These are phyloP conservation scores for Leucozona laternaria DNA, from an alignment of 2,888 invertebrate species.

Conservation along the genomic window DNA sequence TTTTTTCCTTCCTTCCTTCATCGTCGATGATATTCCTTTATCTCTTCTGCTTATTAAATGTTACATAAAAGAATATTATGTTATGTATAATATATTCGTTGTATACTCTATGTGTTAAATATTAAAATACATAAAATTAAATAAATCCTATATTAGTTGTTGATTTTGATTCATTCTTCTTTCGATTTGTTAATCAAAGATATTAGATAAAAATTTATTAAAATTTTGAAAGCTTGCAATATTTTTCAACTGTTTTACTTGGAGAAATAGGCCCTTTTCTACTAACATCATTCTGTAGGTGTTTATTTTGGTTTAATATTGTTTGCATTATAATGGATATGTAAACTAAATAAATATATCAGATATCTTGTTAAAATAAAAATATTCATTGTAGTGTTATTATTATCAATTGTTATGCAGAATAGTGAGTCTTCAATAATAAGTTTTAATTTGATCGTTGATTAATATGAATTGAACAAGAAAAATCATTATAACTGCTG, in stretches of 20 bases:
- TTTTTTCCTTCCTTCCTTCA: slow-evolving; percentile 5
- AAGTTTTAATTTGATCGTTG: slow-evolving; percentile 4
- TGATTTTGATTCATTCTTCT: slow-evolving; percentile 43
- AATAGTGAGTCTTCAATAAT: slow-evolving; percentile 4
- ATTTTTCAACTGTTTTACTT: not conserved
- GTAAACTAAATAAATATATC: not conserved
- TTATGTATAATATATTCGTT: slow-evolving; percentile 43
- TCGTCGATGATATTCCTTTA: slow-evolving; percentile 30
- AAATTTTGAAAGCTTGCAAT: not conserved
- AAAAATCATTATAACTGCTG: slow-evolving; percentile 59
- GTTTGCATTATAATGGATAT: not conserved
- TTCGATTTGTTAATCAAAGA: slow-evolving; percentile 18
- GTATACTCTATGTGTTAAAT: slow-evolving; percentile 66
- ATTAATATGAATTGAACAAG: slow-evolving; percentile 55
- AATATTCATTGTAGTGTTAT: slow-evolving; percentile 19
- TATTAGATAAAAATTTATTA: not conserved
- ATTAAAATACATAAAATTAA: slow-evolving; percentile 42
- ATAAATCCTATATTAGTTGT: slow-evolving; percentile 37
- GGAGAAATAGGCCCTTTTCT: not conserved
- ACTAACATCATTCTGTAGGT: not conserved
- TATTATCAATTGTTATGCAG: slow-evolving; percentile 48
- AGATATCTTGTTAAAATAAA: slow-evolving; percentile 12
- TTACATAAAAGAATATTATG: slow-evolving; percentile 40
- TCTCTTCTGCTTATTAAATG: slow-evolving; percentile 61
- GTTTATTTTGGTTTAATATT: not conserved